Conservation (phyloP, 2,888 invertebrate genomes). For the Orchesella flavescens region DNA sequence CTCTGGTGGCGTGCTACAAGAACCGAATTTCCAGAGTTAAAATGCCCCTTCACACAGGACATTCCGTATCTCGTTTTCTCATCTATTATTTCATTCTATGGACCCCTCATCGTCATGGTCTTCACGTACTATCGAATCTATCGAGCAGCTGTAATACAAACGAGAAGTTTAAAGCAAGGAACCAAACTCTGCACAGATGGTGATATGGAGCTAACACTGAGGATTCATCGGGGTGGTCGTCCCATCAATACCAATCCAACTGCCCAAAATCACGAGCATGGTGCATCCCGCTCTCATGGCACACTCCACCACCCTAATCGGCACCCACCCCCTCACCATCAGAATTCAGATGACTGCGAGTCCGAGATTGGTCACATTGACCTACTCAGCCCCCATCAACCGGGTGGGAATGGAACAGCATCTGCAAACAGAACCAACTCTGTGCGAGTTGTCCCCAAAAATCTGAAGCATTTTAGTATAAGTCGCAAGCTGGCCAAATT, state of each 20-base stretch:
- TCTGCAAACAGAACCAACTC: slow-evolving; percentile 66
- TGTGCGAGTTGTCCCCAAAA: slow-evolving; percentile 70
- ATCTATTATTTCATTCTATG: slow-evolving; percentile 97
- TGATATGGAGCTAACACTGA: slow-evolving; percentile 88
- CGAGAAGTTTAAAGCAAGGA: slow-evolving; percentile 90
- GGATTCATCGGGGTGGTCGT: slow-evolving; percentile 92
- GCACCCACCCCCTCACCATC: slow-evolving; percentile 72
- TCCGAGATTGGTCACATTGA: slow-evolving; percentile 70
- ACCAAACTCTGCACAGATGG: slow-evolving; percentile 82
- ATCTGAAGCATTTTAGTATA: slow-evolving; percentile 89
- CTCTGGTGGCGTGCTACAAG: slow-evolving; percentile 95
- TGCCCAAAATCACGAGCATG: slow-evolving; percentile 72
- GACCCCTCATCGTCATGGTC: slow-evolving; percentile 97
- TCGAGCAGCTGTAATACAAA: slow-evolving; percentile 93
- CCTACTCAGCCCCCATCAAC: slow-evolving; percentile 62
- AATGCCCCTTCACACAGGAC: slow-evolving; percentile 97
- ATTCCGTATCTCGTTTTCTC: slow-evolving; percentile 97
- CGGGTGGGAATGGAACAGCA: slow-evolving; percentile 74
- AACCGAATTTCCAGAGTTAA: slow-evolving; percentile 83
- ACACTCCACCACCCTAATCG: slow-evolving; percentile 47
- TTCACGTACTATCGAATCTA: slow-evolving; percentile 98
- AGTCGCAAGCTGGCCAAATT: slow-evolving; percentile 95
- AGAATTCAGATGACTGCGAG: slow-evolving; percentile 80
- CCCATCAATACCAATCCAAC: slow-evolving; percentile 75
- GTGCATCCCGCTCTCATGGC: slow-evolving; percentile 24